A percentile compares a stretch with the other conserved stretches of the same genome.
phyloP scores from a whole-genome alignment of 2,888 invertebrate genomes.

The Drosophila glabriapex region DNA sequence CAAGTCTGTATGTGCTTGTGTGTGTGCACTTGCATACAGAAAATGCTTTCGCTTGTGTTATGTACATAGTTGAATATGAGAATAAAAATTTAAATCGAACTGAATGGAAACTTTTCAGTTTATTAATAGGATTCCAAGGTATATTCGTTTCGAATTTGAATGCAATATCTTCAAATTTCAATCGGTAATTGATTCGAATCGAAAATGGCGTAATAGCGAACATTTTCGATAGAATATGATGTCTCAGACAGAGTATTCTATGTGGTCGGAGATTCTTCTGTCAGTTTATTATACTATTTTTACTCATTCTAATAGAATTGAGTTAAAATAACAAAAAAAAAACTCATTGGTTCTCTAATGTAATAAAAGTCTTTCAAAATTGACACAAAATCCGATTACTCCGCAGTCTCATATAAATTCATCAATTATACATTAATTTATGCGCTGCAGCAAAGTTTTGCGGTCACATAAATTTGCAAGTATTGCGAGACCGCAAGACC shows the following conservation, averaged over 20 bases:
- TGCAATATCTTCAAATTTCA: neutral
- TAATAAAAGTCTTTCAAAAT: slow-evolving; percentile 10
- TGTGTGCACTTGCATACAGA: too few species aligned
- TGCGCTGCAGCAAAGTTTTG: slow-evolving; percentile 69
- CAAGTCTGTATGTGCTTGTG: neutral
- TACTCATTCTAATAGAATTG: neutral
- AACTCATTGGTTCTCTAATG: neutral
- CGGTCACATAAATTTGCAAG: slow-evolving; percentile 74
- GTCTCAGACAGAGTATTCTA: neutral
- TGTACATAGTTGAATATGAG: neutral
- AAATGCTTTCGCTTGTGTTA: neutral
- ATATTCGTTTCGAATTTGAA: neutral
- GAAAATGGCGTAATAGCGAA: neutral
- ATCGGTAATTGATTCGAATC: neutral
- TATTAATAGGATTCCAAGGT: neutral
- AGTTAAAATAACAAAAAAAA: neutral
- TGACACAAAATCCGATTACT: slow-evolving; percentile 19
- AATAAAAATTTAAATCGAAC: neutral
- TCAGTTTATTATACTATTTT: neutral
- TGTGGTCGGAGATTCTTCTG: neutral
- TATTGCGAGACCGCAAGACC: slow-evolving; percentile 50
- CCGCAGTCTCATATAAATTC: slow-evolving; percentile 60
- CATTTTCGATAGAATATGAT: neutral
- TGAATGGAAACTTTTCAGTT: neutral
- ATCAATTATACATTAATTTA: slow-evolving; percentile 75